Conservation (phyloP, 2,888 invertebrate species). For the Tipula unca region DNA sequence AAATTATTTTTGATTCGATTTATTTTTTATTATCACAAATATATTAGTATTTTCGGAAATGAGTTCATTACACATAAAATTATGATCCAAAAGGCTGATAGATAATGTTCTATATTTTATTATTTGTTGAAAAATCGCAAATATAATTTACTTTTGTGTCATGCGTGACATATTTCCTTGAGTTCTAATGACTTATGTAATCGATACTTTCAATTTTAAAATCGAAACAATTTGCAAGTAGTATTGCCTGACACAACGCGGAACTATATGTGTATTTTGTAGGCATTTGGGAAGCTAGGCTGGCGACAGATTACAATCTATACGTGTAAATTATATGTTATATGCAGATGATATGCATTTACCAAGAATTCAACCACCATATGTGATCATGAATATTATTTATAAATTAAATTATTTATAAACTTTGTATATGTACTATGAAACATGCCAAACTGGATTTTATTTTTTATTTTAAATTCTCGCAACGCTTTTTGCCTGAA, state of each 20-base stretch:
- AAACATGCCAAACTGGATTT: background rate
- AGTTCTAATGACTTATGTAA: background rate
- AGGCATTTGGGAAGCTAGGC: background rate
- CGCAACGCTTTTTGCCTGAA: background rate
- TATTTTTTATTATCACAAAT: background rate
- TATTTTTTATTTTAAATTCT: background rate
- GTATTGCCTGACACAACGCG: background rate
- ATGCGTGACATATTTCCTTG: background rate
- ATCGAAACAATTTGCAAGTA: background rate
- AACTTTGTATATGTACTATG: background rate
- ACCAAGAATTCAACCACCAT: background rate
- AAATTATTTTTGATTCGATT: background rate
- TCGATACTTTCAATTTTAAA: background rate
- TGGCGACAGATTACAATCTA: too few species aligned
- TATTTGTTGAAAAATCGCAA: background rate
- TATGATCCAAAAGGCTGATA: background rate
- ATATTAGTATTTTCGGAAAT: background rate
- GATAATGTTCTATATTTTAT: background rate
- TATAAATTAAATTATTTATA: background rate
- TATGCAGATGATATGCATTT: background rate
- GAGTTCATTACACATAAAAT: background rate
- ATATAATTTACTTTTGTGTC: too few species aligned
- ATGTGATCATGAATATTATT: background rate
- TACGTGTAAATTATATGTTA: background rate
- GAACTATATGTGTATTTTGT: background rate